Evolutionary conservation across 2,113 vertebrate genomes (phyloP).

Genomic region (Cryptotis parvus): DNA sequence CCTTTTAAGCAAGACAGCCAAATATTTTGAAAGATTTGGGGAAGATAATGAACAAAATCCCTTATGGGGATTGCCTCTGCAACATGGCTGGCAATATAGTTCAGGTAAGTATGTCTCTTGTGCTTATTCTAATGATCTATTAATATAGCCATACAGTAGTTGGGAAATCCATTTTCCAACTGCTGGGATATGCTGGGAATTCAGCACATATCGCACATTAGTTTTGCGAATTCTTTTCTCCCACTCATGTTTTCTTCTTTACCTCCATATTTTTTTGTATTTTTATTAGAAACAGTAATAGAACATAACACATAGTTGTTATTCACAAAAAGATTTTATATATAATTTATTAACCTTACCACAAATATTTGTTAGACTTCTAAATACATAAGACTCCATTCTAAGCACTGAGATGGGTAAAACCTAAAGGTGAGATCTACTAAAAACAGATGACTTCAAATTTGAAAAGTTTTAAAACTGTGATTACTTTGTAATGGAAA

Average conservation of each 20-base stretch:
- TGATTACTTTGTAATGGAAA: not conserved
- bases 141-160: not conserved
- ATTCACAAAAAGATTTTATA: not conserved
- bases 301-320: not conserved
- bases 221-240: not conserved
- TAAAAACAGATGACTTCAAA: not conserved
- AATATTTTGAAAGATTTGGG: conserved; percentile 87
- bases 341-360: not conserved
- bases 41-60: conserved; percentile 84
- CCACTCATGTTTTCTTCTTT: not conserved
- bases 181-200: too few species aligned
- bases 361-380: not conserved
- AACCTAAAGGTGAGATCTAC: not conserved
- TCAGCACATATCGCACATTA: not conserved
- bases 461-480: not conserved
- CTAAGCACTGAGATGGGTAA: not conserved
- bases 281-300: not conserved
- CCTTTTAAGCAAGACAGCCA: conserved; percentile 86
- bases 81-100: conserved; percentile 91
- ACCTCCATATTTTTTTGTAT: not conserved
- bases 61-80: conserved; percentile 92
- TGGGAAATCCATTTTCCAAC: too few species aligned
- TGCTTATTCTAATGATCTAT: not conserved
- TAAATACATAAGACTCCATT: not conserved
- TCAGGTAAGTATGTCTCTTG: conserved; percentile 87